Base-by-base conservation (phyloP, 1,140 invertebrate species). In the Achatina immaculata region DNA sequence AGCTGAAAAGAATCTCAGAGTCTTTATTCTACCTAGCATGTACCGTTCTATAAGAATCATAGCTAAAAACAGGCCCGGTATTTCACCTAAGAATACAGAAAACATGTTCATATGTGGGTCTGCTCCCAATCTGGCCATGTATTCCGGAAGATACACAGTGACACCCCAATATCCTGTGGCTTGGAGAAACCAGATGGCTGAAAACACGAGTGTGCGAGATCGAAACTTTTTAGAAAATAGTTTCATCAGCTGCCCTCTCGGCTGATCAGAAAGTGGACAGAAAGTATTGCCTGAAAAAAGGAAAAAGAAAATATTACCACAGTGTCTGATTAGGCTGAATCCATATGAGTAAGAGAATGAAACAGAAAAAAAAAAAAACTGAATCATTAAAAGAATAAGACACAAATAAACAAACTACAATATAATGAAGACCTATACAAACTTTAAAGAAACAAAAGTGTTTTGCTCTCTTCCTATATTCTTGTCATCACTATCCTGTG, bases 141-240 rank as follows among this genome's bases (percentile, higher is more conserved):
- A 90, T 69, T 87, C 85, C 34, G 89, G 89, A 0, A 90, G 82
- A 69, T 89, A 89, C 21, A 86, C 81, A 4, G 89, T 89, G 0
- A 89, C 86, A 11, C 89, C 86, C 89, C 89, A 90, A 76, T 86
- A 90, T 0, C 89, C 89, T 21, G 85, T 81, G 0, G 87, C 85
- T 76, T 90, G 88, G 0, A 89, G 78, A 71, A 89, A 86, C 89
- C 89, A 90, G 24, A 89, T 84, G 0, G 84, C 2, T 0, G 84
- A 82, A 21, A 86, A 81, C 21, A 84, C 75, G 0, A 86, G 9
- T 14, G 89, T 89, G 34, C 81, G 81, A 16, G 68, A 16, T 1
- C 84, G 40, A 14, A 85, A 75, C n/a, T 80, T 78, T 9, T 42
- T 43, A 1, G 80, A 82, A 43, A 90, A 87, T 31, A 90, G 83